Percentiles rank a stretch among this genome's conserved stretches.
These are phyloP conservation scores for Galendromus occidentalis DNA, from an alignment of 1,140 invertebrate species.

Conservation along the genomic window DNA sequence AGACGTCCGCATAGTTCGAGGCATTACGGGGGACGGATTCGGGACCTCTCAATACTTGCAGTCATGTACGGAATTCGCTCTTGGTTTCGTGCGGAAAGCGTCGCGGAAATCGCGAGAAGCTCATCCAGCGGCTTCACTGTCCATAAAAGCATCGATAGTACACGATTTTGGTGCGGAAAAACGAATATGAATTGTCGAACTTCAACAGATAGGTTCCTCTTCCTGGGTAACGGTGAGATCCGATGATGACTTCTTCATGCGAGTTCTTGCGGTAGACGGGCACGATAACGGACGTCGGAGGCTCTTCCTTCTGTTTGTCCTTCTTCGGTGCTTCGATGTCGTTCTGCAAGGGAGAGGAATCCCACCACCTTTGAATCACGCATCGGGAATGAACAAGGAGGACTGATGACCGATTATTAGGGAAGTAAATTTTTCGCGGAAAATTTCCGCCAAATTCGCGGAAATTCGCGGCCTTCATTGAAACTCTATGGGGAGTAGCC, in stretches of 20 bases:
- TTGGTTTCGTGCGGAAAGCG: too few relatives aligned
- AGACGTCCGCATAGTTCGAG: too few relatives aligned
- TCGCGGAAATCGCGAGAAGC: too few relatives aligned
- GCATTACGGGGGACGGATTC: too few relatives aligned
- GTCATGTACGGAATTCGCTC: too few relatives aligned
- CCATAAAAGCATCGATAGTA: constrained; percentile 36
- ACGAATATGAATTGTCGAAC: constrained; percentile 39
- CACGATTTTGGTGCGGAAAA: constrained; percentile 36
- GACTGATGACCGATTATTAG: not conserved
- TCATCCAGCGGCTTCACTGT: not conserved
- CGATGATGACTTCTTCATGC: constrained; percentile 36
- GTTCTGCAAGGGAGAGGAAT: not conserved
- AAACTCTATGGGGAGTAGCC: too few relatives aligned
- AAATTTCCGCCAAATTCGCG: too few relatives aligned
- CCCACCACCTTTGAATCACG: not conserved
- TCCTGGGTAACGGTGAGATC: constrained; percentile 35
- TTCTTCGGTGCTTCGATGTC: constrained; percentile 7
- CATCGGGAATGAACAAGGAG: not conserved
- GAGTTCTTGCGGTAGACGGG: constrained; percentile 35
- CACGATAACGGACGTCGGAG: constrained; percentile 35
- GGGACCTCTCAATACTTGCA: too few relatives aligned
- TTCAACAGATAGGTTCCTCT: constrained; percentile 36
- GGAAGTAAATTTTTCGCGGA: too few relatives aligned
- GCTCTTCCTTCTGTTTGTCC: constrained; percentile 15
- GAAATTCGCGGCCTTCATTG: too few relatives aligned